Conservation (phyloP, 1,140 invertebrate species). For the Diorhabda sublineata region DNA sequence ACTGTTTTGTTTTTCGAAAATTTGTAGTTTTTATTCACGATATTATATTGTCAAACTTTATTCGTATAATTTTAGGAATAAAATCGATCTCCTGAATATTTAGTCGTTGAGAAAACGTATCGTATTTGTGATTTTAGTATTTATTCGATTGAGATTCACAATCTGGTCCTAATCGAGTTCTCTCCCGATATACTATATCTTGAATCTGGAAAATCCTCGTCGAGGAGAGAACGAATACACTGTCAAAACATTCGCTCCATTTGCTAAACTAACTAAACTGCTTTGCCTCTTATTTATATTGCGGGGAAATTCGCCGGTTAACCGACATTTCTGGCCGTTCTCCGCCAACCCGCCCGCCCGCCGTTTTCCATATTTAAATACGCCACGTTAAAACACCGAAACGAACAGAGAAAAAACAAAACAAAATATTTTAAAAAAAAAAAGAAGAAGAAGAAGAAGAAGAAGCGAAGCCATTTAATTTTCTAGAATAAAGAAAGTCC, state of each 20-base stretch:
- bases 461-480: conserved; percentile 15
- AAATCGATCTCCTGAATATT: too few species aligned
- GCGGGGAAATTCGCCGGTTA: conserved; percentile 31
- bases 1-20: too few species aligned
- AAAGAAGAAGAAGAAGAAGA: neutral
- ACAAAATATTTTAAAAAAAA: too few species aligned
- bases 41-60: too few species aligned
- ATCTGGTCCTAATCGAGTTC: conserved; percentile 33
- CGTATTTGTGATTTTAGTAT: conserved; percentile 19
- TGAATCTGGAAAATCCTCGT: conserved; percentile 17
- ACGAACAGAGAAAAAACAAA: too few species aligned
- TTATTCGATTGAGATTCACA: conserved; percentile 16
- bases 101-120: too few species aligned
- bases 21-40: too few species aligned
- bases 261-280: conserved; percentile 50
- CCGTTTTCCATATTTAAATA: conserved; percentile 39
- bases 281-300: conserved; percentile 48
- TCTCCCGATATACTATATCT: conserved; percentile 24
- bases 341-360: conserved; percentile 18
- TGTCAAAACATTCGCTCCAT: conserved; percentile 48
- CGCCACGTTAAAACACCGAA: too few species aligned
- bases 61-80: too few species aligned
- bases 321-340: conserved; percentile 21
- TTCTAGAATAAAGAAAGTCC: conserved; percentile 20
- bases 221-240: conserved; percentile 33